These are phyloP conservation scores for Protobothrops flavoviridis DNA, from an alignment of 2,113 vertebrate genomes.

Conservation along the genomic window DNA sequence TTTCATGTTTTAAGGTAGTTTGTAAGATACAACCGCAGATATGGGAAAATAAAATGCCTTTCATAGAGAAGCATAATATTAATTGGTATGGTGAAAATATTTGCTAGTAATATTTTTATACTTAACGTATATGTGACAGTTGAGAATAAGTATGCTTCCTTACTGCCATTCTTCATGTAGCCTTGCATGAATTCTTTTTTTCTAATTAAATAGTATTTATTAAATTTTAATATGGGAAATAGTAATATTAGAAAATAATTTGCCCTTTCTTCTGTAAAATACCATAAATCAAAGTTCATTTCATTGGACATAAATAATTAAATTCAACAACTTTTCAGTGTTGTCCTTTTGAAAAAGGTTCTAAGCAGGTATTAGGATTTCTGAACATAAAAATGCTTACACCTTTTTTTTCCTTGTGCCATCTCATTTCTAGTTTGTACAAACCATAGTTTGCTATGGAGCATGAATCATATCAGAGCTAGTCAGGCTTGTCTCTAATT, in stretches of 20 bases:
- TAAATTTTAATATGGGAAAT: slow-evolving; percentile 24
- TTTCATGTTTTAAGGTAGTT: slow-evolving; percentile 29
- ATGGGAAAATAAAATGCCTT: not conserved
- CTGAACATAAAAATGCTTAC: not conserved
- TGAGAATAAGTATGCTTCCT: slow-evolving; percentile 1
- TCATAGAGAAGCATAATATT: not conserved
- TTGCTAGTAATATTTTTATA: not conserved
- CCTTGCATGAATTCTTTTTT: not conserved
- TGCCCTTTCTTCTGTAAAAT: slow-evolving; percentile 20
- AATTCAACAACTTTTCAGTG: not conserved
- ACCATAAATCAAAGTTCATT: not conserved
- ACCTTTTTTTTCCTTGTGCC: not conserved
- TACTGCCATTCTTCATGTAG: slow-evolving; percentile 15
- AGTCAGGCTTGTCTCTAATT: not conserved
- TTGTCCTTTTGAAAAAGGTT: slow-evolving; percentile 1
- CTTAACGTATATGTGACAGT: not conserved
- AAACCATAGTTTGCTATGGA: not conserved
- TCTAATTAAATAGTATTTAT: slow-evolving; percentile 33
- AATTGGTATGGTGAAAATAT: slow-evolving; percentile 16
- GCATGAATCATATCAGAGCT: not conserved
- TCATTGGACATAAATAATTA: not conserved
- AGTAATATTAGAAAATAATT: slow-evolving; percentile 9
- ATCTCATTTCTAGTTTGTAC: not conserved
- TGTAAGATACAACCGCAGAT: not conserved
- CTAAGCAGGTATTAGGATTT: not conserved